Evolutionary conservation across 2,113 vertebrate genomes (phyloP).

Genomic region (Oryzias curvinotus): DNA sequence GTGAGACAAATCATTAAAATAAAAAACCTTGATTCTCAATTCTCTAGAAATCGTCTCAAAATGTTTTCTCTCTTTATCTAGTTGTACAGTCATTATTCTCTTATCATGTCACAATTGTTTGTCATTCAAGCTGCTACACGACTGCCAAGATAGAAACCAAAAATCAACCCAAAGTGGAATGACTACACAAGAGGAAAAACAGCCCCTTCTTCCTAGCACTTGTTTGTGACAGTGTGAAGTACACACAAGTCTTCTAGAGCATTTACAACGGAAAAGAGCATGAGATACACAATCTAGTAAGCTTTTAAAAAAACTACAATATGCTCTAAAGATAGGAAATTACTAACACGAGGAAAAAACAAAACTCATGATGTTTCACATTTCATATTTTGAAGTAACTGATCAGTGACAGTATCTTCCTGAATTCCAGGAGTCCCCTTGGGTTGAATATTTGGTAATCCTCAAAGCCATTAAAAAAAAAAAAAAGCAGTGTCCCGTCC

Average conservation of each 20-base stretch:
- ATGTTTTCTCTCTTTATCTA: constrained; percentile 17
- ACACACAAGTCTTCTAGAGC: constrained; percentile 57
- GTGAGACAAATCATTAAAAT: constrained; percentile 14
- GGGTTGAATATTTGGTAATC: background rate
- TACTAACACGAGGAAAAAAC: constrained; percentile 45
- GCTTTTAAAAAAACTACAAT: constrained; percentile 62
- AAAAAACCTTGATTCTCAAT: constrained; percentile 19
- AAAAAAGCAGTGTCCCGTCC: constrained; percentile 10
- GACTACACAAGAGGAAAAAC: constrained; percentile 57
- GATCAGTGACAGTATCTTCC: constrained; percentile 37
- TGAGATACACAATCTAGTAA: constrained; percentile 56
- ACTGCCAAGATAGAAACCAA: constrained; percentile 57
- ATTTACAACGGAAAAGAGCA: constrained; percentile 54
- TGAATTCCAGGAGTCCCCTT: background rate
- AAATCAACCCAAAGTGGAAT: constrained; percentile 65
- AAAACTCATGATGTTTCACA: constrained; percentile 13
- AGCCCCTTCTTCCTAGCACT: constrained; percentile 32
- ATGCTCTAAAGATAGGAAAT: constrained; percentile 30
- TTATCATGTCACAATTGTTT: constrained; percentile 42
- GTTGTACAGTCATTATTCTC: constrained; percentile 48
- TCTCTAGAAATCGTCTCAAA: constrained; percentile 34
- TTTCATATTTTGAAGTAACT: constrained; percentile 32
- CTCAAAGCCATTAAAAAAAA: background rate
- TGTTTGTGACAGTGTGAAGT: constrained; percentile 54
- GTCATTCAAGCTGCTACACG: constrained; percentile 58